Evolutionary conservation across 2,797 vertebrate species (phyloP).

Genomic region (Pitangus sulphuratus): DNA sequence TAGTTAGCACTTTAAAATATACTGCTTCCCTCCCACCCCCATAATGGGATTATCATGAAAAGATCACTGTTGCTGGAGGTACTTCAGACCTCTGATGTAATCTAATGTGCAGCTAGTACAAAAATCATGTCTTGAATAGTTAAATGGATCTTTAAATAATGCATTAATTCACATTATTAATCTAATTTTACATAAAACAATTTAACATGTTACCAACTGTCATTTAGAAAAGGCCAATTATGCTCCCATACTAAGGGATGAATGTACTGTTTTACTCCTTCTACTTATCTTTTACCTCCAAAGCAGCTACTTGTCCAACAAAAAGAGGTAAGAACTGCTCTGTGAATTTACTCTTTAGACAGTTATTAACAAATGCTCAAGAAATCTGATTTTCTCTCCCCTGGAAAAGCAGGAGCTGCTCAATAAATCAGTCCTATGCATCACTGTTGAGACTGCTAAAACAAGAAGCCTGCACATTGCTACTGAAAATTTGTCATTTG

Average conservation of each 20-base stretch:
- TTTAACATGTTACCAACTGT: background rate
- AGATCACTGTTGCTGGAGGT: background rate
- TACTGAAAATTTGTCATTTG: background rate
- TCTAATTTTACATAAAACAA: background rate
- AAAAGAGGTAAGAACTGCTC: background rate
- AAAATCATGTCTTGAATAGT: background rate
- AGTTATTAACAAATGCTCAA: background rate
- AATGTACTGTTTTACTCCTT: background rate
- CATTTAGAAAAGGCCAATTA: background rate
- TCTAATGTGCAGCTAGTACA: background rate
- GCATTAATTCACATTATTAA: background rate
- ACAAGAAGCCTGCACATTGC: background rate
- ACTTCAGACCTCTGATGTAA: background rate
- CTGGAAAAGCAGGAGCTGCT: background rate
- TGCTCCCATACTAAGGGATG: background rate
- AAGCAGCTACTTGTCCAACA: background rate
- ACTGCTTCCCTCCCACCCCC: fast-evolving
- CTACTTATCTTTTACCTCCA: background rate
- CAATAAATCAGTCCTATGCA: background rate
- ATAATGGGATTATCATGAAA: background rate
- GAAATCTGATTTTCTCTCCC: background rate
- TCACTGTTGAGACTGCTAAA: background rate
- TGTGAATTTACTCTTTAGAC: background rate
- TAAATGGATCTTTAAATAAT: background rate
- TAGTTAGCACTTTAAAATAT: background rate